A percentile compares a stretch with the other conserved stretches of the same genome.
phyloP scores from a whole-genome alignment of 2,113 vertebrate genomes.

The Pagrus major region DNA sequence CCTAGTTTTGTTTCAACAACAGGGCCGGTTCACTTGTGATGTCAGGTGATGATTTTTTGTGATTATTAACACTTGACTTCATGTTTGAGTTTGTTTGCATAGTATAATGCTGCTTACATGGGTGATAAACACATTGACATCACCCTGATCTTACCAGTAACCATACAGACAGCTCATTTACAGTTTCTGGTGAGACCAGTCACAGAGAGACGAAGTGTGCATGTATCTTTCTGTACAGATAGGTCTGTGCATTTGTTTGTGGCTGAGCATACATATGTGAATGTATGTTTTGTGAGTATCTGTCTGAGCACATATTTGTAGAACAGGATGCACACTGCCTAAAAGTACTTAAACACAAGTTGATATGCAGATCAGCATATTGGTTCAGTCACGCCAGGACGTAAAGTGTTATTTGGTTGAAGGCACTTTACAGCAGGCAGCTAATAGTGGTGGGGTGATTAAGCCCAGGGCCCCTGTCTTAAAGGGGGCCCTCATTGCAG shows the following conservation, averaged over 20 bases:
- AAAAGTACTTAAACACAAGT: constrained; percentile 6
- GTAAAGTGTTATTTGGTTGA: constrained; percentile 22
- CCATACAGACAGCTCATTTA: neutral
- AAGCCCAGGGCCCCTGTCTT: constrained; percentile 14
- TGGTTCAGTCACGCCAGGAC: neutral
- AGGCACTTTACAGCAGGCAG: constrained; percentile 6
- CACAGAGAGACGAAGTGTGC: neutral
- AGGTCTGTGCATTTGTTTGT: neutral
- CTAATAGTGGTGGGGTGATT: constrained; percentile 35
- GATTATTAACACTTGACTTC: neutral
- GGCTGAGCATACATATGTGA: too few relatives aligned
- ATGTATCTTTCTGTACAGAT: neutral
- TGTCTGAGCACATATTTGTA: neutral
- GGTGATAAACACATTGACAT: neutral
- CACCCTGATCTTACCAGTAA: neutral
- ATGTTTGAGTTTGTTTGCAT: too few relatives aligned
- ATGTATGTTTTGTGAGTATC: neutral
- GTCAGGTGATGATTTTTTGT: too few relatives aligned
- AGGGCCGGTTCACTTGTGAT: too few relatives aligned
- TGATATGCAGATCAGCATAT: neutral
- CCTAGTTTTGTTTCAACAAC: neutral
- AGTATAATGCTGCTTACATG: neutral
- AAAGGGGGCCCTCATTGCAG: constrained; percentile 4
- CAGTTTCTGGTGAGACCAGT: neutral
- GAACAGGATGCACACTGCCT: neutral